A percentile compares a stretch with the other conserved stretches of the same genome.
Conservation (phyloP, 1,140 invertebrate genomes). For the Hylaeus volcanicus region DNA sequence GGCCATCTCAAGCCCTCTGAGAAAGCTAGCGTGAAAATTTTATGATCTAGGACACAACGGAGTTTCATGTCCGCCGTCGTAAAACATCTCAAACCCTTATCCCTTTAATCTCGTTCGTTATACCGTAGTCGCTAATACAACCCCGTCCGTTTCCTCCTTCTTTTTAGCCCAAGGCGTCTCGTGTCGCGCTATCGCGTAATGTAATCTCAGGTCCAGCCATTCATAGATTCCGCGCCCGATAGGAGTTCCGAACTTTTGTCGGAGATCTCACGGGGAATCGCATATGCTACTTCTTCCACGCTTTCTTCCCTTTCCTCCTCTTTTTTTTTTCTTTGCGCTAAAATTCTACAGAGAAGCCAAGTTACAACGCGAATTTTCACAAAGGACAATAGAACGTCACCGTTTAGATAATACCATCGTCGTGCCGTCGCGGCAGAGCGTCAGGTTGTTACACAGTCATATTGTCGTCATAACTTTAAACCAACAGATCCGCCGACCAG, state of each 20-base stretch:
- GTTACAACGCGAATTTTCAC: not conserved
- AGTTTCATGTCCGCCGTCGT: constrained; percentile 45
- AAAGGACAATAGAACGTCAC: not conserved
- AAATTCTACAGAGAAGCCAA: no score
- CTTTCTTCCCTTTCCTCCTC: no score
- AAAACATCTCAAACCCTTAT: constrained; percentile 57
- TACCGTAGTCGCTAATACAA: constrained; percentile 58
- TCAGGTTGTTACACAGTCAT: no score
- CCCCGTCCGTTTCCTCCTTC: constrained; percentile 33
- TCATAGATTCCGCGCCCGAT: constrained; percentile 61
- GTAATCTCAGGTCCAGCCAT: constrained; percentile 61
- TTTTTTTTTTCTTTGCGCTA: no score
- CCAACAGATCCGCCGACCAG: no score
- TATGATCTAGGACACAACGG: constrained; percentile 48
- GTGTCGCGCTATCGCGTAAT: constrained; percentile 50
- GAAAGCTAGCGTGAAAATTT: constrained; percentile 54
- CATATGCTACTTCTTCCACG: not conserved
- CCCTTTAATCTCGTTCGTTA: constrained; percentile 63
- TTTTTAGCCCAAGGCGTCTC: constrained; percentile 42
- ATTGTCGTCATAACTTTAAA: no score
- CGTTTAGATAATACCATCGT: no score
- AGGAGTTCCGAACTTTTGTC: constrained; percentile 57
- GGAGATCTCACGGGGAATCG: constrained; percentile 48
- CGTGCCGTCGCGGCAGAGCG: no score
- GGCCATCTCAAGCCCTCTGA: no score